These are phyloP conservation scores for Vultur gryphus DNA, from an alignment of 2,797 vertebrate species.

Conservation along the genomic window DNA sequence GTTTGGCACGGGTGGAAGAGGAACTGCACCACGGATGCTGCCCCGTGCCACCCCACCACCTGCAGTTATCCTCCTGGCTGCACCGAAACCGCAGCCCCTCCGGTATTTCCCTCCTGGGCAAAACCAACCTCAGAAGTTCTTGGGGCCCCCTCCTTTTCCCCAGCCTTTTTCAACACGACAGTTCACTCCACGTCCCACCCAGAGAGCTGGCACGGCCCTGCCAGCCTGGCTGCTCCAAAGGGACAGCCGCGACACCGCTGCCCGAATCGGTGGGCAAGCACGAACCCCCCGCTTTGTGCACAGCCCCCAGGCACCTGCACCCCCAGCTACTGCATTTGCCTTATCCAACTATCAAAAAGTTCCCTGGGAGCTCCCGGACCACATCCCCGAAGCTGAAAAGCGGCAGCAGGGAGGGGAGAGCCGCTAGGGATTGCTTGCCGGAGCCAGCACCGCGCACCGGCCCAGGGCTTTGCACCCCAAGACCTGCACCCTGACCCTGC, in stretches of 20 bases:
- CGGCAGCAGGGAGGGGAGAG: no score
- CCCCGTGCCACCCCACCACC: neutral
- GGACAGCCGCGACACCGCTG: rapidly evolving
- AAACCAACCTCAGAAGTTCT: neutral
- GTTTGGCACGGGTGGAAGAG: neutral
- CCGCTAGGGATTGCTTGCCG: no score
- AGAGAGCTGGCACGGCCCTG: neutral
- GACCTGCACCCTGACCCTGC: neutral
- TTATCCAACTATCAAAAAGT: neutral
- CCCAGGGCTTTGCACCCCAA: neutral
- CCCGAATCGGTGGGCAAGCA: neutral
- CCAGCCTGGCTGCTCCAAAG: neutral
- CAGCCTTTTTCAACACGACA: neutral
- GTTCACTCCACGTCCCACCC: neutral
- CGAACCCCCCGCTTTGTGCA: rapidly evolving
- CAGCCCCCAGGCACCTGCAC: neutral
- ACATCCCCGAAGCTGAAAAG: neutral
- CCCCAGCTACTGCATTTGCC: neutral
- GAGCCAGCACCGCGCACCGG: neutral
- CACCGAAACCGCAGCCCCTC: neutral
- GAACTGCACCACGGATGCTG: neutral
- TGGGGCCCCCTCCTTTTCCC: no score
- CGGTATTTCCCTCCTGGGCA: neutral
- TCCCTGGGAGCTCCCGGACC: neutral
- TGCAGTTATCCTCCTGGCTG: neutral